Conservation (phyloP, 2,113 vertebrate species). For the Clinocottus analis region DNA sequence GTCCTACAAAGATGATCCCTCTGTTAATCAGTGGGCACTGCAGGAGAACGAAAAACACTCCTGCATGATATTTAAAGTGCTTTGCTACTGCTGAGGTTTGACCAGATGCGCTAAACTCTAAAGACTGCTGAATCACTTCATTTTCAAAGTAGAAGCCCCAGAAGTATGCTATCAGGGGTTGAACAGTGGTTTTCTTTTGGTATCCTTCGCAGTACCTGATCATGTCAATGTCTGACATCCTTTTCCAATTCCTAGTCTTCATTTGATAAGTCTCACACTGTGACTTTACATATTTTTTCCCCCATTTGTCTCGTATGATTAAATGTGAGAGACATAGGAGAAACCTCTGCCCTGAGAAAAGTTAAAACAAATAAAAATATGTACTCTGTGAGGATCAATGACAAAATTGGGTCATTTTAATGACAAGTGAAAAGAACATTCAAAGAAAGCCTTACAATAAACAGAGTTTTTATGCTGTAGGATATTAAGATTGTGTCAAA, state of each 20-base stretch:
- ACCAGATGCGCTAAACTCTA: slow-evolving; percentile 3
- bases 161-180: slow-evolving; percentile 9
- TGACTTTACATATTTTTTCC: slow-evolving; percentile 8
- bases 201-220: neutral
- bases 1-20: slow-evolving; percentile 15
- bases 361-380: too few relatives aligned
- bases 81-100: slow-evolving; percentile 41
- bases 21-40: slow-evolving; percentile 2
- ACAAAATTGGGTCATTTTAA: slow-evolving; percentile 66
- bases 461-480: slow-evolving; percentile 41
- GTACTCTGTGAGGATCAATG: slow-evolving; percentile 22
- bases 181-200: slow-evolving; percentile 2
- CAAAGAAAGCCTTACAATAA: slow-evolving; percentile 65
- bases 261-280: neutral
- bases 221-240: too few relatives aligned
- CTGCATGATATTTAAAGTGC: slow-evolving; percentile 28
- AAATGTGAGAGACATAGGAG: neutral
- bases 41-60: slow-evolving; percentile 4
- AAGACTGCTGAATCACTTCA: slow-evolving; percentile 16
- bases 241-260: neutral
- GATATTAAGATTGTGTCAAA: slow-evolving; percentile 57
- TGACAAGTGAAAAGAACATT: slow-evolving; percentile 66
- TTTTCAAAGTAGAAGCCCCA: slow-evolving; percentile 17
- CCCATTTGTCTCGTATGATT: too few relatives aligned
- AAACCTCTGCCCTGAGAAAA: too few relatives aligned